phyloP scores from a whole-genome alignment of 2,888 invertebrate species.

The Cacoxenus indagator region DNA sequence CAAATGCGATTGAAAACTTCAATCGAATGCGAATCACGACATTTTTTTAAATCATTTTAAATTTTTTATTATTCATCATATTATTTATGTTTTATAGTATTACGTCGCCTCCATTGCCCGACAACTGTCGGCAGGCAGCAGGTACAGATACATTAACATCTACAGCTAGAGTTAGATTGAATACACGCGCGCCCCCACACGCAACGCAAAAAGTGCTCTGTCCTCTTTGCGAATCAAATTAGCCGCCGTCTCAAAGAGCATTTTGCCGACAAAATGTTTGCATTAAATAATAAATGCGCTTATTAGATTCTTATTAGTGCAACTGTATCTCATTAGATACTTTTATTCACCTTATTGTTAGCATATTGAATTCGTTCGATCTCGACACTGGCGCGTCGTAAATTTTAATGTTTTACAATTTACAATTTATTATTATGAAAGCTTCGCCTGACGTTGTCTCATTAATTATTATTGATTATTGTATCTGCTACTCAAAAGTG shows the following conservation, averaged over 20 bases:
- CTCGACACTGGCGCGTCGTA: too few relatives aligned
- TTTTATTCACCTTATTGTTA: too few relatives aligned
- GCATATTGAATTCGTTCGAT: too few relatives aligned
- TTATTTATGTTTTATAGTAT: too few relatives aligned
- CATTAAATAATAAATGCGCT: neutral
- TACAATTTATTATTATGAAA: slow-evolving; percentile 21
- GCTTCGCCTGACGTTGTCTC: slow-evolving; percentile 7
- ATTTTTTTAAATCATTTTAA: too few relatives aligned
- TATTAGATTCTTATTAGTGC: neutral
- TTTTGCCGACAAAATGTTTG: slow-evolving; percentile 6
- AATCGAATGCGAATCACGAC: slow-evolving; percentile 1
- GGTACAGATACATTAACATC: neutral
- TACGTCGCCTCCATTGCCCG: too few relatives aligned
- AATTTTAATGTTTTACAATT: neutral
- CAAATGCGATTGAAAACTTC: too few relatives aligned
- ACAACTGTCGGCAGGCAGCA: too few relatives aligned
- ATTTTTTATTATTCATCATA: too few relatives aligned
- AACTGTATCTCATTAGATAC: neutral
- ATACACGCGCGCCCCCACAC: slow-evolving; percentile 4
- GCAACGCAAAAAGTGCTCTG: slow-evolving; percentile 2
- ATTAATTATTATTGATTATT: slow-evolving; percentile 20
- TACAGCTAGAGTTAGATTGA: too few relatives aligned
- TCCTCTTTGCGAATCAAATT: neutral
- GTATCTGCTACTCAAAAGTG: neutral
- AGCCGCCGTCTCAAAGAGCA: slow-evolving; percentile 14